phyloP scores from a whole-genome alignment of 1,140 invertebrate species.

The Drosophila nigrodunni region DNA sequence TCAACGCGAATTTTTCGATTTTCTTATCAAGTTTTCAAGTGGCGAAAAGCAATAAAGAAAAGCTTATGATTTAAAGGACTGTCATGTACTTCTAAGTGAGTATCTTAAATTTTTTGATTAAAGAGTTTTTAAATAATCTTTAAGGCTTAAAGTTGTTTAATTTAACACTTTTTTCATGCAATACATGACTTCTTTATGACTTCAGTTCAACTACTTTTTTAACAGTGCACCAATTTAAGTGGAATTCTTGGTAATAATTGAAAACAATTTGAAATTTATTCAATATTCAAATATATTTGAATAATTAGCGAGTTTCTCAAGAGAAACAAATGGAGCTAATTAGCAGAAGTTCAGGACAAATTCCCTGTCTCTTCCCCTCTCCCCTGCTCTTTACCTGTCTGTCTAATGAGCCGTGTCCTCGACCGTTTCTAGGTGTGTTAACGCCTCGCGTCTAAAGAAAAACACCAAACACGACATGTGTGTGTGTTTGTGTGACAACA shows the following conservation, averaged over 20 bases:
- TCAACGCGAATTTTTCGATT: constrained; percentile 13
- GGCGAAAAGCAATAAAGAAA: constrained; percentile 59
- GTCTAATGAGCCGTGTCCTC: constrained; percentile 64
- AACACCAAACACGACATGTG: constrained; percentile 57
- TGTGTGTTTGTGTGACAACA: neutral
- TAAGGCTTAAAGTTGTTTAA: too few relatives aligned
- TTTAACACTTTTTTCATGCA: neutral
- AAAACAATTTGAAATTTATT: neutral
- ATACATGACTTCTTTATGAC: too few relatives aligned
- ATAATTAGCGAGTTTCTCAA: neutral
- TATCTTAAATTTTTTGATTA: too few relatives aligned
- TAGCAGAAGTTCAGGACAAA: constrained; percentile 14
- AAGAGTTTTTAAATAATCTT: too few relatives aligned
- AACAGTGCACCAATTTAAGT: too few relatives aligned
- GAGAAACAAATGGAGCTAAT: constrained; percentile 20
- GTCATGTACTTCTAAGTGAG: neutral
- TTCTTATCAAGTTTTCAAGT: constrained; percentile 39
- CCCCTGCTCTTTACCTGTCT: constrained; percentile 13
- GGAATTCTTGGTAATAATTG: neutral
- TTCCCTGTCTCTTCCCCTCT: constrained; percentile 2
- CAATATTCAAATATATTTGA: neutral
- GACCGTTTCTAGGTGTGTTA: constrained; percentile 20
- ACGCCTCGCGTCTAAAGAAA: neutral
- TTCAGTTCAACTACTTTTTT: too few relatives aligned
- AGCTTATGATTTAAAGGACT: constrained; percentile 43